A percentile compares a stretch with the other conserved stretches of the same genome.
phyloP scores from a whole-genome alignment of 1,140 invertebrate species.

The Aleiodes sp. region DNA sequence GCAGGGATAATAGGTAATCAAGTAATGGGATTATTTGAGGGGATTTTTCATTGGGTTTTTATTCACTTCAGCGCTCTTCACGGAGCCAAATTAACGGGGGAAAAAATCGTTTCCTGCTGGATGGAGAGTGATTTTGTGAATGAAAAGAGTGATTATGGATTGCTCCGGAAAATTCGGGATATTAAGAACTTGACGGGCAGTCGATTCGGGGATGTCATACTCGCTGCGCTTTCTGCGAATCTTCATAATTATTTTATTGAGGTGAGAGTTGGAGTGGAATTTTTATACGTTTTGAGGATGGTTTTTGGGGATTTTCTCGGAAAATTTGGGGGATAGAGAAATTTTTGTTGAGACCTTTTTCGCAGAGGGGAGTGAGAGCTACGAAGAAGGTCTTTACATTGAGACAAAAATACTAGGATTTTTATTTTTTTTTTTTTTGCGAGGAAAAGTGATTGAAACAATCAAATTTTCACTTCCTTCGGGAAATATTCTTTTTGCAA shows the following conservation, averaged over 20 bases:
- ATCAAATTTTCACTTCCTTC: no score
- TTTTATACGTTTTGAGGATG: no score
- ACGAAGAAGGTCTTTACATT: no score
- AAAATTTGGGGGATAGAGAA: no score
- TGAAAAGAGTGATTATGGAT: slow-evolving; percentile 27
- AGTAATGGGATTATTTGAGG: no score
- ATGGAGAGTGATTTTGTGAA: slow-evolving; percentile 39
- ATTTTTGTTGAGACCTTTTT: no score
- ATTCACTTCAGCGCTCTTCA: slow-evolving; percentile 44
- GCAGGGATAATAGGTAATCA: slow-evolving; percentile 46
- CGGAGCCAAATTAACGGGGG: slow-evolving; percentile 44
- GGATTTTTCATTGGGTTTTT: neutral
- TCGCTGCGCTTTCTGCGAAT: slow-evolving; percentile 52
- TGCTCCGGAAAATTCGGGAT: slow-evolving; percentile 48
- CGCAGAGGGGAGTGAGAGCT: no score
- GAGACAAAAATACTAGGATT: no score
- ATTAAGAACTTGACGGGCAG: slow-evolving; percentile 46
- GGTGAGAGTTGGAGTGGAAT: slow-evolving; percentile 30
- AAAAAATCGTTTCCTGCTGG: slow-evolving; percentile 51
- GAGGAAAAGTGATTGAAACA: no score
- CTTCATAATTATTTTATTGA: slow-evolving; percentile 51
- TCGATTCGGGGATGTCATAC: slow-evolving; percentile 51
- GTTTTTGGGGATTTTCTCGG: neutral
- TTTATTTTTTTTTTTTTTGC: no score
- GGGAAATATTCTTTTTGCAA: no score